Evolutionary conservation across 2,888 invertebrate species (phyloP).

Genomic region (Euplexia lucipara): DNA sequence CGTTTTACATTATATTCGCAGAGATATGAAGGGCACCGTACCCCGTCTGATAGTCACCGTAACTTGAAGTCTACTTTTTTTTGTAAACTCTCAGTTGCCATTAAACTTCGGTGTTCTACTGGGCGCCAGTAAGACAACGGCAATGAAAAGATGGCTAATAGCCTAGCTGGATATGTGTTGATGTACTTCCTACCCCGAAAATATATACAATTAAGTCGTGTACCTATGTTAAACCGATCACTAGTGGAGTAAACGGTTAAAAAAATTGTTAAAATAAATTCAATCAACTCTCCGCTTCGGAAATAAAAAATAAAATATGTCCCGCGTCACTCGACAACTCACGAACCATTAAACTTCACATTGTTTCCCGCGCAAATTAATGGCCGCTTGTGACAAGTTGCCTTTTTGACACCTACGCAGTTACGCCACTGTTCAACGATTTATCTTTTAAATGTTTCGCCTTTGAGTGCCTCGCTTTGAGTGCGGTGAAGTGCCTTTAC

Average conservation of each 20-base stretch:
- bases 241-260: not conserved
- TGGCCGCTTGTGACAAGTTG: slow-evolving; percentile 51
- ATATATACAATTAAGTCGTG: too few relatives aligned
- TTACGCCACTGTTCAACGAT: slow-evolving; percentile 35
- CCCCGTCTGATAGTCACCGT: too few relatives aligned
- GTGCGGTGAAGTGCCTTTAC: slow-evolving; percentile 9
- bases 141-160: too few relatives aligned
- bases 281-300: not conserved
- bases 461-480: slow-evolving; percentile 22
- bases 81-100: too few relatives aligned
- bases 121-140: too few relatives aligned
- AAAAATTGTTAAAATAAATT: slow-evolving; percentile 14
- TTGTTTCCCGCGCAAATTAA: slow-evolving; percentile 62
- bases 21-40: too few relatives aligned
- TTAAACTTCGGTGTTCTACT: too few relatives aligned
- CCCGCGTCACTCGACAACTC: slow-evolving; percentile 16
- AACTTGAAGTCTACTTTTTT: too few relatives aligned
- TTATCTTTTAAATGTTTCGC: slow-evolving; percentile 46
- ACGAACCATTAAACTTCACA: slow-evolving; percentile 56
- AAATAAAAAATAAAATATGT: slow-evolving; percentile 42
- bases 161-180: too few relatives aligned
- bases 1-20: too few relatives aligned
- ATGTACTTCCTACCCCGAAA: too few relatives aligned
- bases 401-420: slow-evolving; percentile 51
- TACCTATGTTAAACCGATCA: not conserved